A percentile compares a stretch with the other conserved stretches of the same genome.
These are phyloP conservation scores for Mastacembelus armatus DNA, from an alignment of 2,797 vertebrate species.

Conservation along the genomic window DNA sequence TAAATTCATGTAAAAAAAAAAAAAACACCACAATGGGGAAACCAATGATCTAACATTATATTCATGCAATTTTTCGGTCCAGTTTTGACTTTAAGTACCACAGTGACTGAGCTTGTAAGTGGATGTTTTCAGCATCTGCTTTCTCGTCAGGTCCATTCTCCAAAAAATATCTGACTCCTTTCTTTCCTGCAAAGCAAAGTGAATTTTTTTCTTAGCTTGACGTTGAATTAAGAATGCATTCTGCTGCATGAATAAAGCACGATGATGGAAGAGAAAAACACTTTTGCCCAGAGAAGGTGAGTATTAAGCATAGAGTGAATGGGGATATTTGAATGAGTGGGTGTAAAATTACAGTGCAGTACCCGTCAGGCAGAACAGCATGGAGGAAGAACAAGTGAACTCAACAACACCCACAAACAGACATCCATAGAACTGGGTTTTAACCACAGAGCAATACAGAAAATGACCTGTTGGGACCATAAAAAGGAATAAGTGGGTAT, in stretches of 20 bases:
- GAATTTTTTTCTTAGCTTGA: too few relatives aligned
- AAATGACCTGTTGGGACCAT: not conserved
- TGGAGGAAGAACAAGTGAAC: not conserved
- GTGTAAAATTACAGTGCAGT: conserved; percentile 13
- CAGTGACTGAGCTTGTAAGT: too few relatives aligned
- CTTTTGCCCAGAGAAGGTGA: not conserved
- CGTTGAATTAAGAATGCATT: too few relatives aligned
- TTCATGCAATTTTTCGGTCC: too few relatives aligned
- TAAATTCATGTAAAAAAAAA: too few relatives aligned
- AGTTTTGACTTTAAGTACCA: too few relatives aligned
- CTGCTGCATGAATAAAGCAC: not conserved
- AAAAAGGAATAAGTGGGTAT: too few relatives aligned
- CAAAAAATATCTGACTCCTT: not conserved
- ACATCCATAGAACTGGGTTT: not conserved
- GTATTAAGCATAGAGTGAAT: not conserved
- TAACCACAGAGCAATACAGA: not conserved
- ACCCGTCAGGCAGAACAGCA: not conserved
- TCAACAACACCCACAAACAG: not conserved
- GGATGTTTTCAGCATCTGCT: too few relatives aligned
- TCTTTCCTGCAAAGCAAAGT: not conserved
- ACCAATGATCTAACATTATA: too few relatives aligned
- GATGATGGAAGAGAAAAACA: not conserved
- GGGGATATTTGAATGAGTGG: not conserved
- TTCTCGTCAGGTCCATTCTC: not conserved
- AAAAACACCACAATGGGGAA: too few relatives aligned